Evolutionary conservation across 2,797 vertebrate species (phyloP).

Genomic region (Neosalanx taihuensis): DNA sequence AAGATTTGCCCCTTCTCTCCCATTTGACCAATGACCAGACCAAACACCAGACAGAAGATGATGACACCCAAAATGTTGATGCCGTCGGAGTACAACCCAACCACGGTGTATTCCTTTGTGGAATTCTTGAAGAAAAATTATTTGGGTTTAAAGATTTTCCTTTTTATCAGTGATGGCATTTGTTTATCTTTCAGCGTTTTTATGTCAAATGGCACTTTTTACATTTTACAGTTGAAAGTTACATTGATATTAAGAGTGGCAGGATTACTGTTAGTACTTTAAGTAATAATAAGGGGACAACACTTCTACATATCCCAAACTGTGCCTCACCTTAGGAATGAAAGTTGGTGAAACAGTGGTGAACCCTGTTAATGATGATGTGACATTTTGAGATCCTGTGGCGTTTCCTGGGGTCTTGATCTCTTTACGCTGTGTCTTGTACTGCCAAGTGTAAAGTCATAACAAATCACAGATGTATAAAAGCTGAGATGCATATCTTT

Average conservation of each 20-base stretch:
- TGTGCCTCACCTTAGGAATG: conserved; percentile 61
- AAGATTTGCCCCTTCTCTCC: conserved; percentile 91
- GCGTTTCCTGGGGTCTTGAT: conserved; percentile 42
- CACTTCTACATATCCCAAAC: neutral
- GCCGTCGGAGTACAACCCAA: conserved; percentile 86
- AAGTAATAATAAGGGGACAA: neutral
- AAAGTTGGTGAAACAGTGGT: conserved; percentile 61
- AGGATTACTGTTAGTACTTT: neutral
- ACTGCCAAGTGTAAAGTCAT: conserved; percentile 64
- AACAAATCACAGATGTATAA: neutral
- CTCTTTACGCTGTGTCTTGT: conserved; percentile 91
- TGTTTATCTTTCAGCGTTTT: neutral
- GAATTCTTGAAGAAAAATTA: conserved; percentile 75
- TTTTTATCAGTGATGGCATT: neutral
- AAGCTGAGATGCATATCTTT: neutral
- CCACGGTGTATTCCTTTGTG: conserved; percentile 86
- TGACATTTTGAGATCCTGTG: conserved; percentile 19
- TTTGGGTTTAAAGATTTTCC: too few species aligned
- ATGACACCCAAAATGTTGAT: conserved; percentile 95
- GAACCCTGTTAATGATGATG: conserved; percentile 56
- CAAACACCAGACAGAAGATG: conserved; percentile 93
- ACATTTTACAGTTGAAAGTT: too few species aligned
- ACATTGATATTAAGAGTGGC: neutral
- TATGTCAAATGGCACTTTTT: neutral
- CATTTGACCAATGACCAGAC: conserved; percentile 95